These are phyloP conservation scores for Rhinichthys osculus DNA, from an alignment of 2,797 vertebrate species.

Conservation along the genomic window DNA sequence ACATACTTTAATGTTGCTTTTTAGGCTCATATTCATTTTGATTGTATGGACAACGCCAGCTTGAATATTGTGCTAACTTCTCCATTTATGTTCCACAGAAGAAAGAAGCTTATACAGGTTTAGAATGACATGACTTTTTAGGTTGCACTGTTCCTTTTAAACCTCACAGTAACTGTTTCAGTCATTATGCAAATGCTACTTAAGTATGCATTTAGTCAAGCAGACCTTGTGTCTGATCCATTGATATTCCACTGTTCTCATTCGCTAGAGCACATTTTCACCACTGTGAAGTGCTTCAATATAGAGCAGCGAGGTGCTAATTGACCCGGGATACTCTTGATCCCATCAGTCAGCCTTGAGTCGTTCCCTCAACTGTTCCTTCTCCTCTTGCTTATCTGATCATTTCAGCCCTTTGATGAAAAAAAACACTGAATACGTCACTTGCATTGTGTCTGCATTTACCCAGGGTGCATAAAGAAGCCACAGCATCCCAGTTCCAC, in stretches of 20 bases:
- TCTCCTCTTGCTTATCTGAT: background rate
- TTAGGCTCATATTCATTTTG: background rate
- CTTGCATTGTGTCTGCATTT: background rate
- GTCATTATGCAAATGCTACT: background rate
- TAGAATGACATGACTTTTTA: background rate
- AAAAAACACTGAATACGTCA: background rate
- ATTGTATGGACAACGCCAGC: background rate
- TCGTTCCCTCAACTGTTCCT: background rate
- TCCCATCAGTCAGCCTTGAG: background rate
- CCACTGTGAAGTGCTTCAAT: conserved; percentile 10
- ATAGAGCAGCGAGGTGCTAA: conserved; percentile 35
- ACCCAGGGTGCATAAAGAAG: background rate
- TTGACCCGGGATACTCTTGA: conserved; percentile 23
- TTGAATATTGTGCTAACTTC: background rate
- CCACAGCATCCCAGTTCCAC: background rate
- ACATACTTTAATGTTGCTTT: background rate
- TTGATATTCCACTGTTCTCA: background rate
- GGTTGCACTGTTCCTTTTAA: background rate
- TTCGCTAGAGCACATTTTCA: conserved; percentile 10
- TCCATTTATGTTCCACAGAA: background rate
- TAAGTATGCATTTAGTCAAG: background rate
- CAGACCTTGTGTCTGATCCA: background rate
- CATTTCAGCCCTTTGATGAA: background rate
- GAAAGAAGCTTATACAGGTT: background rate
- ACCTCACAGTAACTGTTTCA: background rate